These are phyloP conservation scores for Trogon melanurus DNA, from an alignment of 2,113 vertebrate genomes.

Conservation along the genomic window DNA sequence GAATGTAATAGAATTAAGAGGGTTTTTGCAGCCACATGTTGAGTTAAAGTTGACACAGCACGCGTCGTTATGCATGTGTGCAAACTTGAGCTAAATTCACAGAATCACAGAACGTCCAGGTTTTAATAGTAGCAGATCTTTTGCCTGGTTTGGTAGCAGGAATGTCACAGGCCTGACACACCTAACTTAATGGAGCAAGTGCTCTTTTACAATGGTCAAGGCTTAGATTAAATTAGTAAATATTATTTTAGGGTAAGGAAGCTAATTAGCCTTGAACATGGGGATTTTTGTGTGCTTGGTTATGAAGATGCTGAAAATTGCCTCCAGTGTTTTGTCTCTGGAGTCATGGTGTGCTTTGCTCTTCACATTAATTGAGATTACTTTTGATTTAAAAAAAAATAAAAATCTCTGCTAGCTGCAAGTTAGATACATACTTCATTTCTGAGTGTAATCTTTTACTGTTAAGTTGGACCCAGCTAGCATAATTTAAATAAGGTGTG, in stretches of 20 bases:
- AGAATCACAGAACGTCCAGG: too few species aligned
- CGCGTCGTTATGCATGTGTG: not conserved
- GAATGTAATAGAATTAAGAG: not conserved
- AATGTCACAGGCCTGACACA: not conserved
- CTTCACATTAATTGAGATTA: not conserved
- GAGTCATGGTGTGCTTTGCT: not conserved
- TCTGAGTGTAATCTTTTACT: not conserved
- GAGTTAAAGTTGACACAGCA: accelerated
- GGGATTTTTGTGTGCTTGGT: not conserved
- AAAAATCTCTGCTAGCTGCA: not conserved
- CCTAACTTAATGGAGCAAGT: not conserved
- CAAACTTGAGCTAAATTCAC: not conserved
- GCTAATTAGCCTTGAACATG: not conserved
- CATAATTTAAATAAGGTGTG: not conserved
- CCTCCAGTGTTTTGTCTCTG: not conserved
- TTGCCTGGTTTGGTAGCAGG: not conserved
- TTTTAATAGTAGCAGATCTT: not conserved
- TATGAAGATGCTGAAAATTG: not conserved
- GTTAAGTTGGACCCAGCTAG: not conserved
- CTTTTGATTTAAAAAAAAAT: not conserved
- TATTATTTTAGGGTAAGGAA: not conserved
- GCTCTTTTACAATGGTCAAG: not conserved
- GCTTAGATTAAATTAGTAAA: not conserved
- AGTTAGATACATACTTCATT: not conserved
- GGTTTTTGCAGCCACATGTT: not conserved